Base-by-base conservation (phyloP, 2,888 invertebrate genomes). In the Scaptomyza cyrtandrae region DNA sequence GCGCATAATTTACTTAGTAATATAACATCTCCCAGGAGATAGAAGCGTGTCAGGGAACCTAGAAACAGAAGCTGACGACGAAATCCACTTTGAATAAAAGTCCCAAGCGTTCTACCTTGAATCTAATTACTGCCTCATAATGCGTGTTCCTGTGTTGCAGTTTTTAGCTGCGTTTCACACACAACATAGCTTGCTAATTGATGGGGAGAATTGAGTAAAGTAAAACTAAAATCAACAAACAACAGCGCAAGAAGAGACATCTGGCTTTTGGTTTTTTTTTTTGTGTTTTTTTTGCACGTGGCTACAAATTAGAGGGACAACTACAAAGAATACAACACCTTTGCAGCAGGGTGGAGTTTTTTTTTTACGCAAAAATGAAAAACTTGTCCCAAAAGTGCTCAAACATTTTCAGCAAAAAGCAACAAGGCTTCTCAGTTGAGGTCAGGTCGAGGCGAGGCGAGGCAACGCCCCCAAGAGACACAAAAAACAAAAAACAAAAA, bases 381-480 rank as follows among this genome's bases (percentile, higher is more conserved):
- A 64, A 59, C 71, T 68, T 71, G 65, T 75, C 71, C 75, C 77
- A 70, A 75, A 74, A 67, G 70, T 75, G 59, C 45, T 33, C 29
- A 75, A 61, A 57, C 54, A 35, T 49, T 53, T 75, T 67, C 53
- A 24, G 39, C 52, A 64, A 62, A 10, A 1, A 63, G 52, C 46
- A 44, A 60, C 50, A 43, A 62, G 63, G 63, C 63, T 33, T 65
- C 39, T 14, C 57, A 10, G 68, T 62, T 57, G 54, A 76, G 75
- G 68, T 74, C 78, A 65, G 67, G 33, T 16, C 43, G 50, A 27
- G 63, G 64, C 49, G 50, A 27, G 63, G 64, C 49, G 64, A 65
- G 70, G 39, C 68, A 41, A 66, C 78, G 75, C 80, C 80, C 80
- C 65, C 46, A 7, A 24, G 78, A 72, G 77, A 65, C 73, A 55